Percentiles rank a stretch among this genome's conserved stretches.
Conservation (phyloP, 2,113 vertebrate genomes). For the Nycticryphes semicollaris region DNA sequence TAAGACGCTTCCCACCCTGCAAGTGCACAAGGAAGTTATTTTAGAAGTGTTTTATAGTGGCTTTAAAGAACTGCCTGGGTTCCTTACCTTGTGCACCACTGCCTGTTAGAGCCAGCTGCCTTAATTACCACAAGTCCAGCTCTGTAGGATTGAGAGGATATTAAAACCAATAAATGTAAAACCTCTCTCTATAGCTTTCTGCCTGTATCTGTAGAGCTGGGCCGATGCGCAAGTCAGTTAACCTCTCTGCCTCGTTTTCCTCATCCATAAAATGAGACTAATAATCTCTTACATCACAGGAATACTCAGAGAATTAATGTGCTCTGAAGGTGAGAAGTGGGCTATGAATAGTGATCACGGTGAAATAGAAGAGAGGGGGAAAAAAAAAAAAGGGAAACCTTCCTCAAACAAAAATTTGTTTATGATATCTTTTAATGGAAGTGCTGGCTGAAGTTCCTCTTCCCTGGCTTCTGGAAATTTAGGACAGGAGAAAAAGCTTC, state of each 20-base stretch:
- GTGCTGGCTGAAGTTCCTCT: neutral
- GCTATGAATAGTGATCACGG: neutral
- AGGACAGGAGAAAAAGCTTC: neutral
- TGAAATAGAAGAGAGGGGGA: neutral
- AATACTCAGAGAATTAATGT: neutral
- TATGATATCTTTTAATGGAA: neutral
- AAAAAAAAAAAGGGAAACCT: neutral
- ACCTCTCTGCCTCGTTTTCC: conserved; percentile 8
- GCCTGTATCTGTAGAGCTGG: neutral
- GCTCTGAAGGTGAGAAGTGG: conserved; percentile 20
- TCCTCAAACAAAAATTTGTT: neutral
- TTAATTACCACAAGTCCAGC: neutral
- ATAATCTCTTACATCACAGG: neutral
- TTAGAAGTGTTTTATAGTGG: neutral
- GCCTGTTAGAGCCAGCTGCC: neutral
- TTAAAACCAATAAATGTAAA: conserved; percentile 22
- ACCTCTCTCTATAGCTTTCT: neutral
- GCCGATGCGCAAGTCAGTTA: conserved; percentile 1
- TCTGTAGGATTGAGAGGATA: neutral
- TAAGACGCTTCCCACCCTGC: neutral
- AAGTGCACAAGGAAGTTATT: neutral
- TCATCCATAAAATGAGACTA: conserved; percentile 5
- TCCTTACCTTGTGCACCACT: neutral
- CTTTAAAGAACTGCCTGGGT: neutral
- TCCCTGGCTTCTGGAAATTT: neutral